Percentiles rank a stretch among this genome's conserved stretches.
phyloP scores from a whole-genome alignment of 2,797 vertebrate genomes.

The Hoplostethus atlanticus region DNA sequence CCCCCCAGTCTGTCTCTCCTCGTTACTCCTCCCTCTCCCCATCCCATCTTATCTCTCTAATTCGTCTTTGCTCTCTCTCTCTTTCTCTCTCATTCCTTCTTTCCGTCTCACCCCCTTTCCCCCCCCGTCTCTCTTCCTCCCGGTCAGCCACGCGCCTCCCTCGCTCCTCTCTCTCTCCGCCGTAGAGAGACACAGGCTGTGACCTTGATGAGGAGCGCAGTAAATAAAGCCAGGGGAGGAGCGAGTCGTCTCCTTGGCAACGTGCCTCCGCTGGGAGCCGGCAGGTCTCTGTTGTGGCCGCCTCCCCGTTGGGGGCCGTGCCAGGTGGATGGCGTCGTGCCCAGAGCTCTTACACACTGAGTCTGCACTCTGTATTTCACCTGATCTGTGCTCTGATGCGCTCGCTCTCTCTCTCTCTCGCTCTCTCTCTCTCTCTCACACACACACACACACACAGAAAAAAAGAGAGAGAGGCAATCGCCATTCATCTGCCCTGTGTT shows the following conservation, averaged over 20 bases:
- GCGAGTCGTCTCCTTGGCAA: slow-evolving; percentile 78
- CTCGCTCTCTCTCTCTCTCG: background rate
- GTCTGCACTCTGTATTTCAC: slow-evolving; percentile 63
- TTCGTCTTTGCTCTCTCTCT: slow-evolving; percentile 5
- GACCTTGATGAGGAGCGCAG: slow-evolving; percentile 81
- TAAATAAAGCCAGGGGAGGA: slow-evolving; percentile 75
- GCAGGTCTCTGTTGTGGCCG: slow-evolving; percentile 74
- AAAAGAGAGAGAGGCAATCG: background rate
- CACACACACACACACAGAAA: slow-evolving; percentile 1
- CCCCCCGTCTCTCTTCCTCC: slow-evolving; percentile 15
- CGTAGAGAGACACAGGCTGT: slow-evolving; percentile 63
- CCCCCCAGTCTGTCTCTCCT: slow-evolving; percentile 1
- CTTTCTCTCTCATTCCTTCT: slow-evolving; percentile 23
- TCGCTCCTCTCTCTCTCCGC: slow-evolving; percentile 38
- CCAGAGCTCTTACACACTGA: slow-evolving; percentile 75
- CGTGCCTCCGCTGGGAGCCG: slow-evolving; percentile 70
- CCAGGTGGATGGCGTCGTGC: slow-evolving; percentile 80
- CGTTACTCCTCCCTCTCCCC: slow-evolving; percentile 9
- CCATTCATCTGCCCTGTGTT: background rate
- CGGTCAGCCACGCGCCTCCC: slow-evolving; percentile 52
- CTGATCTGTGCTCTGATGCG: slow-evolving; percentile 55
- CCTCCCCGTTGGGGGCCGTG: slow-evolving; percentile 64
- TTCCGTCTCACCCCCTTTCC: slow-evolving; percentile 31
- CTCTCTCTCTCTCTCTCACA: background rate
- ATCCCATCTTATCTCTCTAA: background rate